Evolutionary conservation across 2,888 invertebrate species (phyloP), one percentile per base, ranked within the genome.

Genomic region (Tetropium fuscum): DNA sequence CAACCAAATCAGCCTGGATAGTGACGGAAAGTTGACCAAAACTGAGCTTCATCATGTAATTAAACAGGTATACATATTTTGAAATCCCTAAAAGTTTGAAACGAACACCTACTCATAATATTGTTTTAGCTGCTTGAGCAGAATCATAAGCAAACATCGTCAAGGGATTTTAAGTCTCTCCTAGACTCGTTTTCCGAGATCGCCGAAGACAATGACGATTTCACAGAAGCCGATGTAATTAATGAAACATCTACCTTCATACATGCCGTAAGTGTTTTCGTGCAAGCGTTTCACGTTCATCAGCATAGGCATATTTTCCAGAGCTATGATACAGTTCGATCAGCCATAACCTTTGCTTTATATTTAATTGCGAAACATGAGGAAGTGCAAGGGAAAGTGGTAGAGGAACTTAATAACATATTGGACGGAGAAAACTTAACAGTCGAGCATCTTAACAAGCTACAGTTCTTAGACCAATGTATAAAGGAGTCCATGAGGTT

Each of bases 381-480:
- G 0, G 82, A 84, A 0, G 80, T 83, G 40, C 87, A 86, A 78
- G 81, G 78, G 1, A 79, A 81, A 22, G 83, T 85, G 0, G 70
- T 82, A 0, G 77, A 84, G 54, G 87, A 87, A 74, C 72, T 85
- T 10, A 80, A 83, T 8, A 74, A 77, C n/a, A 84, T 86, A 61
- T 84, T 85, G 53, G 13, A 3, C 1, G 32, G 32, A 32, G 68
- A 74, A 71, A 13, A 84, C 78, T 84, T 82, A 2, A 51, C 45
- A 5, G 38, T 64, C 7, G 58, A 43, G 3, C 87, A 87, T 64
- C 77, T 90, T n/a, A 78, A 86, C 59, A 83, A 85, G 53, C 87
- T 90, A 87, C 84, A 85, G 55, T 90, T 90, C 70, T 81, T 90
- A 62, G 90, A 90, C 66, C 86, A 86, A 67, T 90, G 89, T 66